Conservation (phyloP, 2,797 vertebrate genomes). For the Meriones psammophilus region DNA sequence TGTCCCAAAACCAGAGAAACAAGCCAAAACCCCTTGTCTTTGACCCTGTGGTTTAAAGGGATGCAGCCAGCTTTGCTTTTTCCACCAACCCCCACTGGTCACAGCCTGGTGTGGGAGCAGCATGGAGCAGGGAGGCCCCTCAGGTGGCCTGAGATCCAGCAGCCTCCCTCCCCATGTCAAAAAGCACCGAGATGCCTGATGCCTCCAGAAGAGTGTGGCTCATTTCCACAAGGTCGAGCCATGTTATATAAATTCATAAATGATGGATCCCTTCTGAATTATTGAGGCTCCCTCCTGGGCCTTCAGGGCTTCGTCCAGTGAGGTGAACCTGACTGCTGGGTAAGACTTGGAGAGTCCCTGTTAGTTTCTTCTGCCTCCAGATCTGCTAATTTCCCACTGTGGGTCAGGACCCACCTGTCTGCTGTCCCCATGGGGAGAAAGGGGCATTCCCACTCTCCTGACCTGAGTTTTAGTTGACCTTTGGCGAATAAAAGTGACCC, state of each 20-base stretch:
- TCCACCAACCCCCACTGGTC: neutral
- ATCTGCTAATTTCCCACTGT: neutral
- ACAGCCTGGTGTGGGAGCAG: neutral
- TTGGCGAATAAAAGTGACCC: neutral
- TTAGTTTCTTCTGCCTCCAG: neutral
- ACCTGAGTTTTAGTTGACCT: neutral
- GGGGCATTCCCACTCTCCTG: neutral
- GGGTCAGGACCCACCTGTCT: neutral
- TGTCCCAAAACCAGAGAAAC: neutral
- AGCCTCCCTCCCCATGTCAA: too few relatives aligned
- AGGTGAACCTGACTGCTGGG: neutral
- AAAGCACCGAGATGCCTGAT: neutral
- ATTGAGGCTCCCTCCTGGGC: slow-evolving; percentile 63
- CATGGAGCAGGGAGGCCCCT: too few relatives aligned
- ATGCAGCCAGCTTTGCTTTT: neutral
- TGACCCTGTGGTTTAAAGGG: neutral
- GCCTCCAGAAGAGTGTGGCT: neutral
- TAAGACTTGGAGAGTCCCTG: neutral
- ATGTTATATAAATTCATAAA: slow-evolving; percentile 76
- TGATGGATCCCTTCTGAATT: slow-evolving; percentile 78
- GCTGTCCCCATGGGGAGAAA: rapidly evolving
- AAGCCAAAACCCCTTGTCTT: neutral
- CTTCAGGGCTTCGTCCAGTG: slow-evolving; percentile 36
- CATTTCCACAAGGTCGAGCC: slow-evolving; percentile 59
- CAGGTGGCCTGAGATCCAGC: neutral